Conservation (phyloP, 2,797 vertebrate genomes). For the Paguma larvata region DNA sequence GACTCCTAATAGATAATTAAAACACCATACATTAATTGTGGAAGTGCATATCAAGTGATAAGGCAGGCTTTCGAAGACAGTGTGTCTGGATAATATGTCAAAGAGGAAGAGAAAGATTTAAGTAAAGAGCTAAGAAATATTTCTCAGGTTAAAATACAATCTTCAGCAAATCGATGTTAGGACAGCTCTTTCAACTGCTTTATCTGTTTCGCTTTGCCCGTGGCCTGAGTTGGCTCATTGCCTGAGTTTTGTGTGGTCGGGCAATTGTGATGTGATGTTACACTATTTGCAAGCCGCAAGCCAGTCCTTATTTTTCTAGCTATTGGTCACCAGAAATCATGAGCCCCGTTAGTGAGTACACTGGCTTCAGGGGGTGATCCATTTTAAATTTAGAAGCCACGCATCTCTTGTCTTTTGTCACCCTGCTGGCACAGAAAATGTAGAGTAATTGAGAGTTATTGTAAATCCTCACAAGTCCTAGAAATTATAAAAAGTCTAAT, state of each 20-base stretch:
- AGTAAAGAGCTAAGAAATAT: background rate
- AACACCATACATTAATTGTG: background rate
- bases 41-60: background rate
- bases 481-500: slow-evolving; percentile 1
- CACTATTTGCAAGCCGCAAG: background rate
- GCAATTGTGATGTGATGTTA: background rate
- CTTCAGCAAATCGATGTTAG: background rate
- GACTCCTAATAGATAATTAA: background rate
- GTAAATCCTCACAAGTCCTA: background rate
- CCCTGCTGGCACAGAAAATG: background rate
- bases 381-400: background rate
- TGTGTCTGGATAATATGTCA: background rate
- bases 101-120: background rate
- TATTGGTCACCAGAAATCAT: background rate
- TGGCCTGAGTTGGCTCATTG: background rate
- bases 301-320: background rate
- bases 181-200: background rate
- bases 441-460: slow-evolving; percentile 5
- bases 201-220: background rate
- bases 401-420: background rate
- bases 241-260: background rate
- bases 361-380: background rate
- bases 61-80: background rate
- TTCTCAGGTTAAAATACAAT: background rate
- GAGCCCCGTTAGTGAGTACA: background rate